These are phyloP conservation scores for Coracias cyanogaster DNA, from an alignment of 2,797 vertebrate genomes.

Conservation along the genomic window DNA sequence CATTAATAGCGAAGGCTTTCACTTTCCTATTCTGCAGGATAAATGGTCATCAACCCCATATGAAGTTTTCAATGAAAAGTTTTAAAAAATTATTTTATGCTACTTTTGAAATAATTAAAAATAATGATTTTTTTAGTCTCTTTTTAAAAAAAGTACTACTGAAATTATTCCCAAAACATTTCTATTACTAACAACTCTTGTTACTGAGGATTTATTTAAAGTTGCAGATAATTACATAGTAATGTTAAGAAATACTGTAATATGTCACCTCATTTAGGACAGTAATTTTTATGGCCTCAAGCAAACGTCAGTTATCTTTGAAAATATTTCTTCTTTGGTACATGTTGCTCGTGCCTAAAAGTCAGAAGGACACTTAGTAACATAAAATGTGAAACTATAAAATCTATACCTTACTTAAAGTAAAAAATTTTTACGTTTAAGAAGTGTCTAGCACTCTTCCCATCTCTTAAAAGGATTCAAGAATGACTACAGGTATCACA, in stretches of 20 bases:
- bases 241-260: neutral
- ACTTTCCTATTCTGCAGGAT: neutral
- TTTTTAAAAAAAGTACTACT: neutral
- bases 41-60: neutral
- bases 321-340: neutral
- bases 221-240: neutral
- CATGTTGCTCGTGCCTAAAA: neutral
- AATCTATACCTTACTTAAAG: neutral
- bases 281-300: neutral
- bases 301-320: neutral
- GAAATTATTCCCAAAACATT: neutral
- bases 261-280: neutral
- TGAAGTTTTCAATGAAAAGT: neutral
- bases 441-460: neutral
- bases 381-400: neutral
- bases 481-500: neutral
- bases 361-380: neutral
- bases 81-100: neutral
- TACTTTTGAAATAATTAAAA: neutral
- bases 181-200: neutral
- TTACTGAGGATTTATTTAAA: neutral
- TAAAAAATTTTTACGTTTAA: neutral
- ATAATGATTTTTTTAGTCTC: neutral
- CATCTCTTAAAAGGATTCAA: neutral
- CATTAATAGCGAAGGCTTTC: slow-evolving; percentile 11